Evolutionary conservation across 2,797 vertebrate species (phyloP).

Genomic region (Sparidentex hasta): DNA sequence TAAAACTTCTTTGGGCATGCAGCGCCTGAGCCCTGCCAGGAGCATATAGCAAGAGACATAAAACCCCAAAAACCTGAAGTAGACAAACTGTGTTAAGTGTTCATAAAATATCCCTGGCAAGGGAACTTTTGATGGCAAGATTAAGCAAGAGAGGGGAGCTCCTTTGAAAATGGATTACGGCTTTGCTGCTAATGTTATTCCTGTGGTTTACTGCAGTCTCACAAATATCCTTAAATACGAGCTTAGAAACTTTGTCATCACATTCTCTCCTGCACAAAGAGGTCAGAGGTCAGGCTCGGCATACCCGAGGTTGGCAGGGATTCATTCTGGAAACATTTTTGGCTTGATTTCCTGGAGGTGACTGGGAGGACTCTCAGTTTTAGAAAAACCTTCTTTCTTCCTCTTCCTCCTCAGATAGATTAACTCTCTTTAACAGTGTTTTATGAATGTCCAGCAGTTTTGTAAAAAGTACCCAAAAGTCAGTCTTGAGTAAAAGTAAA

Average conservation of each 20-base stretch:
- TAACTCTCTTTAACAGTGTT: background rate
- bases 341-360: background rate
- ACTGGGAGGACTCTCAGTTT: background rate
- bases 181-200: conserved; percentile 27
- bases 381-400: background rate
- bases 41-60: conserved; percentile 64
- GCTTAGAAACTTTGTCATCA: background rate
- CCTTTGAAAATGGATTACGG: conserved; percentile 26
- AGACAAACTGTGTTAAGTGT: conserved; percentile 77
- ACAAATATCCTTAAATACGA: conserved; percentile 12
- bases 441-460: background rate
- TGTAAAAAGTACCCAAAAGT: too few species aligned
- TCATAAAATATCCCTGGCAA: conserved; percentile 61
- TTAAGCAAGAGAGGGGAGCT: conserved; percentile 31
- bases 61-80: conserved; percentile 62
- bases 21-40: conserved; percentile 52
- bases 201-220: conserved; percentile 38
- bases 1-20: conserved; percentile 71
- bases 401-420: too few species aligned
- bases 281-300: conserved; percentile 36
- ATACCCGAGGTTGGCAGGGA: background rate
- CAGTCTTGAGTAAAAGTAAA: too few species aligned
- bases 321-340: background rate
- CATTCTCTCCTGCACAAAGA: background rate
- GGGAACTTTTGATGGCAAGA: conserved; percentile 54